Evolutionary conservation across 2,888 invertebrate genomes (phyloP), one percentile per base, ranked within the genome.

Genomic region (Plemyria rubiginata): DNA sequence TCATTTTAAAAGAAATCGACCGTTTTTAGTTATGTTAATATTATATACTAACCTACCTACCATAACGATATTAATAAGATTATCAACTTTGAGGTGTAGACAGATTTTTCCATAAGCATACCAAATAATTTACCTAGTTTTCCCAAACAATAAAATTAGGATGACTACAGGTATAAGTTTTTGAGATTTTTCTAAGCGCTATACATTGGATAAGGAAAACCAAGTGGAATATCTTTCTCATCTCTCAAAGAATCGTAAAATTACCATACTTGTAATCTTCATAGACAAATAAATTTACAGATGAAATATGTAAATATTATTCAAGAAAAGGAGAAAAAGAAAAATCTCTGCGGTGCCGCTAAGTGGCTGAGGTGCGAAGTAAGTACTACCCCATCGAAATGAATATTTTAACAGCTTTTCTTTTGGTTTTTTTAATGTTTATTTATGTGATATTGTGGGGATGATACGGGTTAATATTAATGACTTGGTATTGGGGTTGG

Each of bases 221-320:
- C 58, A 65, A 60, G 57, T 59, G 54, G 22, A 75, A 71, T 22
- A 70, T 60, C 75, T 74, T 67, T 70, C 70, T 72, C 65, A 59
- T 66, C 61, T 60, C 66, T 60, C 60, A 70, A 60, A 70, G 79
- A 82, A 72, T 58, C 45, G 16, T 53, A 73, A 67, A 78, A 87
- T 86, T 85, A 83, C 76, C 86, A 84, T 86, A 81, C 85, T 84
- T 85, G 81, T 86, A 86, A 87, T 86, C 82, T 84, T 70, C 50
- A 62, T 71, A 77, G 70, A 80, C 78, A 84, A 84, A 84, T 77
- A 80, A 82, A 82, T 82, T 80, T 77, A 73, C 77, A 76, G 76
- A 86, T 81, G 79, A 86, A 85, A 82, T 84, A 88, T 88, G 87
- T 81, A 81, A 88, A 88, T 87, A 80, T 77, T 78, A 80, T 81